Conservation (phyloP, 2,888 invertebrate species). For the Schizaphis graminum region DNA sequence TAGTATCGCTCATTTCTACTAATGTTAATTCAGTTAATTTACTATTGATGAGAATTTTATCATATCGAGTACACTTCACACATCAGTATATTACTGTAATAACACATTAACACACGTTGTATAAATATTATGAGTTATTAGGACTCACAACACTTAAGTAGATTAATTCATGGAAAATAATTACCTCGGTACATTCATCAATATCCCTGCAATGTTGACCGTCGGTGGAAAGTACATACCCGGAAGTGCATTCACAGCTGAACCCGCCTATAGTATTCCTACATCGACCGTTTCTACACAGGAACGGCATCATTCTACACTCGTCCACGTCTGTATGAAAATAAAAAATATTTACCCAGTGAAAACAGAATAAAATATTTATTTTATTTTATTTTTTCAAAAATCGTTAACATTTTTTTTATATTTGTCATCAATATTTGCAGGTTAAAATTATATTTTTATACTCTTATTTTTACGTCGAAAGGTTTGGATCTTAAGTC, state of each 20-base stretch:
- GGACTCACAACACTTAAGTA: neutral
- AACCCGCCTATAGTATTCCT: slow-evolving; percentile 85
- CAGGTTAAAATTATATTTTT: neutral
- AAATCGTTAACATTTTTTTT: neutral
- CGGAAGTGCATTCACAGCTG: slow-evolving; percentile 84
- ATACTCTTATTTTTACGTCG: neutral
- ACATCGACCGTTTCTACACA: slow-evolving; percentile 89
- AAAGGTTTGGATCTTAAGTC: neutral
- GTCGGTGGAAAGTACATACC: slow-evolving; percentile 82
- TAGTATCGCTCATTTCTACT: neutral
- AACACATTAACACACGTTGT: too few species aligned
- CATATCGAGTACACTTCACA: too few species aligned
- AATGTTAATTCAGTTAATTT: too few species aligned
- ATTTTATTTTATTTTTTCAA: neutral
- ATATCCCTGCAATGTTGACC: slow-evolving; percentile 84
- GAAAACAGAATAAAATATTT: slow-evolving; percentile 26
- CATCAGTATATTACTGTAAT: too few species aligned
- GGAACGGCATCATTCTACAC: slow-evolving; percentile 85
- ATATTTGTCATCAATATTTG: neutral
- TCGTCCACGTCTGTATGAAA: slow-evolving; percentile 80
- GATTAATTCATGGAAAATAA: neutral
- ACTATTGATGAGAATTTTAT: too few species aligned
- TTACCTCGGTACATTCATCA: slow-evolving; percentile 82
- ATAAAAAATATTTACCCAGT: neutral
- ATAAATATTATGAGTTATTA: neutral